phyloP scores from a whole-genome alignment of 2,888 invertebrate species.

The Acanthosepion esculentum region DNA sequence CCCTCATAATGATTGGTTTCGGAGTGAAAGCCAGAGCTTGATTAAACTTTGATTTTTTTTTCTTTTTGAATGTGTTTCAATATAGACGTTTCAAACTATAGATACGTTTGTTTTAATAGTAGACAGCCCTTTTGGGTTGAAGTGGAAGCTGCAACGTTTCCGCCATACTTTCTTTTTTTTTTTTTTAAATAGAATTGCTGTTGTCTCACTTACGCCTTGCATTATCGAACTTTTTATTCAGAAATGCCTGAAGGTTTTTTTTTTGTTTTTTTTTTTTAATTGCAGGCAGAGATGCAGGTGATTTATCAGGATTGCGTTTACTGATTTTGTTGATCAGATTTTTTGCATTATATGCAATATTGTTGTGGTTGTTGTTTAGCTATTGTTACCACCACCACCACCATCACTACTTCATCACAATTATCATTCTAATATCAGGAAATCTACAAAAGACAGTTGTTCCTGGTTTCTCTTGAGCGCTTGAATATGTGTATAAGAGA shows the following conservation, averaged over 20 bases:
- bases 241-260: neutral
- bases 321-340: no score
- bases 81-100: neutral
- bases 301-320: neutral
- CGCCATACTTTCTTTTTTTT: neutral
- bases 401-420: neutral
- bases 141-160: neutral
- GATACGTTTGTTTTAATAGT: neutral
- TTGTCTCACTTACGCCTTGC: conserved; percentile 6
- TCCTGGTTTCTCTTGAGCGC: neutral
- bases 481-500: neutral
- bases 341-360: conserved; percentile 25
- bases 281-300: neutral
- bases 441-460: neutral
- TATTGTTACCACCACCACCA: neutral
- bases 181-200: neutral
- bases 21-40: neutral
- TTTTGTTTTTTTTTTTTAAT: neutral
- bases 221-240: neutral
- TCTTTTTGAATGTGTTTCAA: neutral
- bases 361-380: conserved; percentile 20
- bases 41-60: neutral
- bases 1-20: conserved; percentile 33
- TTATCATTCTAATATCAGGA: conserved; percentile 18
- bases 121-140: neutral